A percentile compares a stretch with the other conserved stretches of the same genome.
Evolutionary conservation across 1,140 invertebrate genomes (phyloP).

Genomic region (Plectrocnemia conspersa): DNA sequence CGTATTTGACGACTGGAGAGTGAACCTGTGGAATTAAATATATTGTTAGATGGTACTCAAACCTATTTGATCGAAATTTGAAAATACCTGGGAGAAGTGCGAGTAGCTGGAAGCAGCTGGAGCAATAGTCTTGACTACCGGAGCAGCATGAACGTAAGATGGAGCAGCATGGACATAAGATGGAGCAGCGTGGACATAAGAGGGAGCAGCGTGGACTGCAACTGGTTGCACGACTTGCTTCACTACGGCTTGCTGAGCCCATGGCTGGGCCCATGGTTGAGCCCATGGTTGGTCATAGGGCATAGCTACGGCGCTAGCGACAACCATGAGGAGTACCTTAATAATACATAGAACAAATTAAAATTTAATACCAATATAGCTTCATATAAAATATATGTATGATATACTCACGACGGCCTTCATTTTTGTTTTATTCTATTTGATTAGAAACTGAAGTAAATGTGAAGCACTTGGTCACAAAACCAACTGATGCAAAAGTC

Average conservation of each 20-base stretch:
- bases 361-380: background rate
- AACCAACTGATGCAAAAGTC: slow-evolving; percentile 18
- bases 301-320: slow-evolving; percentile 30
- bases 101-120: slow-evolving; percentile 43
- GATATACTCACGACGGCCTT: slow-evolving; percentile 21
- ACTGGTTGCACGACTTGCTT: slow-evolving; percentile 16
- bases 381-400: background rate
- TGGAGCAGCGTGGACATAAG: slow-evolving; percentile 11
- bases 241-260: slow-evolving; percentile 27
- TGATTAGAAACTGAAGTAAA: background rate
- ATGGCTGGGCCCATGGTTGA: slow-evolving; percentile 28
- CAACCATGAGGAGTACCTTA: slow-evolving; percentile 23
- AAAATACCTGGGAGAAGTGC: slow-evolving; percentile 41
- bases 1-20: slow-evolving; percentile 18
- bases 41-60: background rate
- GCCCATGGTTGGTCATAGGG: slow-evolving; percentile 32
- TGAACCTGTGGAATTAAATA: background rate
- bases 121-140: slow-evolving; percentile 27
- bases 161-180: slow-evolving; percentile 6
- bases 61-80: background rate
- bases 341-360: background rate
- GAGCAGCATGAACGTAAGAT: slow-evolving; percentile 20
- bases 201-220: no score
- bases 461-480: slow-evolving; percentile 8
- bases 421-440: slow-evolving; percentile 10